These are phyloP conservation scores for Lycorma delicatula DNA, from an alignment of 1,140 invertebrate genomes.

Conservation along the genomic window DNA sequence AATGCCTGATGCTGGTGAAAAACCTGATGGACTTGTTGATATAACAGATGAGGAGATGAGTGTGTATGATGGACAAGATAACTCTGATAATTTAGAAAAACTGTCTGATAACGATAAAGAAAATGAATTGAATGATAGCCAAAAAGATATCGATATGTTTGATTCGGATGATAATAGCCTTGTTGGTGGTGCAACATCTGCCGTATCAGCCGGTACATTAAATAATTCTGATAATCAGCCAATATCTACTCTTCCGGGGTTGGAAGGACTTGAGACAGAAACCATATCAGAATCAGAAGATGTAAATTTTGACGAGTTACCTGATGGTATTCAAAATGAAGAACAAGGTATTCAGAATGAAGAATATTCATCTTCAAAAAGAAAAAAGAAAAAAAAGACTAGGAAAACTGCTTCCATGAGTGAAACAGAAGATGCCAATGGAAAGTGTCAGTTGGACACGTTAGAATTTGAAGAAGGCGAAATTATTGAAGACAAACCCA, in stretches of 20 bases:
- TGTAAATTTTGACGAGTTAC: conserved; percentile 17
- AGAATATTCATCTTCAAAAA: conserved; percentile 18
- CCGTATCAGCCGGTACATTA: conserved; percentile 22
- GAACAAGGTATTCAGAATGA: too few relatives aligned
- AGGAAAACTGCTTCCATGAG: conserved; percentile 13
- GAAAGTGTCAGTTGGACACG: conserved; percentile 1
- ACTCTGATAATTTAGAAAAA: conserved; percentile 15
- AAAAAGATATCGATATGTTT: conserved; percentile 10
- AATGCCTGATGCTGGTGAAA: conserved; percentile 17
- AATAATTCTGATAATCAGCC: conserved; percentile 13
- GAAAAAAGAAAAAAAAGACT: conserved; percentile 26
- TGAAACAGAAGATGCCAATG: conserved; percentile 7
- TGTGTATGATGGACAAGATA: conserved; percentile 21
- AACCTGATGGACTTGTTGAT: conserved; percentile 25
- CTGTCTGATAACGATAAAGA: background rate
- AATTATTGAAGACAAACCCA: conserved; percentile 41
- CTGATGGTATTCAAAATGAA: conserved; percentile 14
- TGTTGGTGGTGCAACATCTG: conserved; percentile 24
- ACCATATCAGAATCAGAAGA: conserved; percentile 52
- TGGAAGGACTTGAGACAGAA: conserved; percentile 57
- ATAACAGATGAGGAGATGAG: conserved; percentile 29
- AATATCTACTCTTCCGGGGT: conserved; percentile 34
- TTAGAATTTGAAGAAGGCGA: conserved; percentile 42
- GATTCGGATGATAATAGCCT: conserved; percentile 26
- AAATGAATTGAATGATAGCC: background rate